Evolutionary conservation across 2,888 invertebrate genomes (phyloP).

Genomic region (Capitulum mitella): DNA sequence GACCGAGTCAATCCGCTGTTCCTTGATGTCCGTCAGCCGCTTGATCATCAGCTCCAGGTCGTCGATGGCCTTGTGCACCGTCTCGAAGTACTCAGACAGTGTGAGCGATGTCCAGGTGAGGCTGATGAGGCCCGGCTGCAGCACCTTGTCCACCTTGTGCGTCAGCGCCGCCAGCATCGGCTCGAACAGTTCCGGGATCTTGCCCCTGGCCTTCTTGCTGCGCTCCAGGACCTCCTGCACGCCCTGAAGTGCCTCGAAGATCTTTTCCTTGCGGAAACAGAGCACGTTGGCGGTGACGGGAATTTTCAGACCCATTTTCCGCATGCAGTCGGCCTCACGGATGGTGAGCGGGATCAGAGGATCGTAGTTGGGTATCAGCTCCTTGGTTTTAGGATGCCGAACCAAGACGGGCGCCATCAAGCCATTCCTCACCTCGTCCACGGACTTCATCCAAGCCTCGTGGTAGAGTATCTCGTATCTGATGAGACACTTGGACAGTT

Average conservation of each 20-base stretch:
- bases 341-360: slow-evolving; percentile 51
- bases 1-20: slow-evolving; percentile 62
- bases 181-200: slow-evolving; percentile 60
- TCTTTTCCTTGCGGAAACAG: slow-evolving; percentile 62
- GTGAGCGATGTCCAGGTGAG: slow-evolving; percentile 76
- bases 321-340: slow-evolving; percentile 72
- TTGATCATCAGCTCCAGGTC: slow-evolving; percentile 50
- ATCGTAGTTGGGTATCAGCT: slow-evolving; percentile 57
- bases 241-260: slow-evolving; percentile 55
- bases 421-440: slow-evolving; percentile 57
- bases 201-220: slow-evolving; percentile 43
- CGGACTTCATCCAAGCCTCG: slow-evolving; percentile 68
- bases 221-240: slow-evolving; percentile 56
- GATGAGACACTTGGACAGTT: slow-evolving; percentile 66
- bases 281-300: slow-evolving; percentile 69
- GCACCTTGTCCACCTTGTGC: slow-evolving; percentile 59
- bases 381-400: slow-evolving; percentile 57
- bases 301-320: slow-evolving; percentile 63
- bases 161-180: slow-evolving; percentile 59
- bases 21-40: slow-evolving; percentile 65
- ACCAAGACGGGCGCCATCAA: slow-evolving; percentile 63
- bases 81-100: slow-evolving; percentile 56
- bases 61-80: slow-evolving; percentile 52
- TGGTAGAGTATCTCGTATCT: slow-evolving; percentile 79
- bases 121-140: slow-evolving; percentile 66